These are phyloP conservation scores for Apotomis betuletana DNA, from an alignment of 2,888 invertebrate species.

Conservation along the genomic window DNA sequence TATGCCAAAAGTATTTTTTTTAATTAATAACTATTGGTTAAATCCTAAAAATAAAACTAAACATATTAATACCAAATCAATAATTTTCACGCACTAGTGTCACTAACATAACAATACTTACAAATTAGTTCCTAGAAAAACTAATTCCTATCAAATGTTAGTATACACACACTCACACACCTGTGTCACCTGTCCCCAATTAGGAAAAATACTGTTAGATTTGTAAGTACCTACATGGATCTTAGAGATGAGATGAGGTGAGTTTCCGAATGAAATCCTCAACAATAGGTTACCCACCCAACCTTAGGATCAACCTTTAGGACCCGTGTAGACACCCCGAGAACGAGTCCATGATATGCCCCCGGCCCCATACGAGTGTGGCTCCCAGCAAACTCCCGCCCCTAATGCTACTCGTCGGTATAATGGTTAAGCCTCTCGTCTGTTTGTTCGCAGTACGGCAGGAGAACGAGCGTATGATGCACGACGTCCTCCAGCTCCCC, in stretches of 20 bases:
- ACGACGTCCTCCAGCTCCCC: conserved; percentile 87
- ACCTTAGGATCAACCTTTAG: conserved; percentile 4
- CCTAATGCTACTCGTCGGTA: conserved; percentile 43
- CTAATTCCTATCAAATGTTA: not conserved
- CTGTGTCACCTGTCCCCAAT: not conserved
- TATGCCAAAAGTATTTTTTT: too few species aligned
- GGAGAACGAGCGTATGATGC: conserved; percentile 93
- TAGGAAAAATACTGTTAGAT: conserved; percentile 1
- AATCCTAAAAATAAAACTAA: not conserved
- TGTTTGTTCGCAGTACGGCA: conserved; percentile 89
- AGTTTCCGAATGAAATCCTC: conserved; percentile 14
- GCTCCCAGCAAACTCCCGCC: conserved; percentile 54
- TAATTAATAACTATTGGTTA: too few species aligned
- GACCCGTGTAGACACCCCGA: conserved; percentile 27
- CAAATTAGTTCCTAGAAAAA: conserved; percentile 21
- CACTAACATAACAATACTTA: conserved; percentile 28
- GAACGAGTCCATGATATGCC: conserved; percentile 20
- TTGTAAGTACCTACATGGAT: not conserved
- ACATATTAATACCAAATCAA: not conserved
- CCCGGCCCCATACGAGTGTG: conserved; percentile 39
- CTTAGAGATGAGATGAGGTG: not conserved
- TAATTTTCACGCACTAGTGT: conserved; percentile 34
- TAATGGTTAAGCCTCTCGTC: conserved; percentile 66
- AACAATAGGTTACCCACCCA: conserved; percentile 7
- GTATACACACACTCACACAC: not conserved